These are phyloP conservation scores for Pipra filicauda DNA, from an alignment of 2,113 vertebrate genomes.

Conservation along the genomic window DNA sequence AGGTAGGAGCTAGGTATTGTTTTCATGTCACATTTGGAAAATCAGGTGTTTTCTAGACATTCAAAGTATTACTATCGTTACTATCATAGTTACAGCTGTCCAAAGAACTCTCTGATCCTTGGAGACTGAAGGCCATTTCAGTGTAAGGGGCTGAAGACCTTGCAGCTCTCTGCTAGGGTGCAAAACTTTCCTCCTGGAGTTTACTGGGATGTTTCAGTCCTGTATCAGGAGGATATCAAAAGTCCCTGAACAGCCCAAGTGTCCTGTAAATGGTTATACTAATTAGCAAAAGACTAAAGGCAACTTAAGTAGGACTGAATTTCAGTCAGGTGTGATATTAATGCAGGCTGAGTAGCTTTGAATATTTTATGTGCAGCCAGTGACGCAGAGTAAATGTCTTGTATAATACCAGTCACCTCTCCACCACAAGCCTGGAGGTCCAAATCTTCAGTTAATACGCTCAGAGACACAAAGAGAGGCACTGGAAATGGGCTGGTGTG, in stretches of 20 bases:
- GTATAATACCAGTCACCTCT: background rate
- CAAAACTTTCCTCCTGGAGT: background rate
- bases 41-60: background rate
- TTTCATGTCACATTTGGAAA: background rate
- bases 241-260: background rate
- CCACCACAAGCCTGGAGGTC: background rate
- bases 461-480: background rate
- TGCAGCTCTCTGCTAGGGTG: background rate
- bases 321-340: constrained; percentile 35
- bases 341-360: constrained; percentile 1
- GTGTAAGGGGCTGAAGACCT: background rate
- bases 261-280: background rate
- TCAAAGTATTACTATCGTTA: background rate
- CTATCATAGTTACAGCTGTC: background rate
- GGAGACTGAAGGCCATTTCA: background rate
- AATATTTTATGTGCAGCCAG: constrained; percentile 36
- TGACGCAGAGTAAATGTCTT: constrained; percentile 26
- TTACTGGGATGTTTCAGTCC: background rate
- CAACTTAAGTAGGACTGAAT: background rate
- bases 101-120: background rate
- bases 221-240: fast-evolving
- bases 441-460: background rate
- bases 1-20: background rate
- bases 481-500: background rate
- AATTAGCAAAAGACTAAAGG: background rate